Conservation (phyloP, 2,113 vertebrate genomes). For the Alces alces region DNA sequence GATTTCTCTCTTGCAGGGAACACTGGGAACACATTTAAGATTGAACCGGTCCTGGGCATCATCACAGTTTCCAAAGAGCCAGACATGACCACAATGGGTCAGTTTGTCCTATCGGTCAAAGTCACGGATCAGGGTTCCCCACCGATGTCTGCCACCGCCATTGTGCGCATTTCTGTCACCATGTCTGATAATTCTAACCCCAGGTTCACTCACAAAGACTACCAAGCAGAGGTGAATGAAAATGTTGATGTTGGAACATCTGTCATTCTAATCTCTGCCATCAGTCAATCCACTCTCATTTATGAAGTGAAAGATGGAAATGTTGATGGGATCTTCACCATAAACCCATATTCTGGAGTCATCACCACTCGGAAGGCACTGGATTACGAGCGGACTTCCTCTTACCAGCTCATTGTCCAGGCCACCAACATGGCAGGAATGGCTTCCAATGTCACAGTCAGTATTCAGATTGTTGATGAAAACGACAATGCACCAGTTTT, state of each 20-base stretch:
- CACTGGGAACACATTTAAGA: slow-evolving; percentile 91
- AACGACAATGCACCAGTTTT: slow-evolving; percentile 96
- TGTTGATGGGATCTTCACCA: slow-evolving; percentile 83
- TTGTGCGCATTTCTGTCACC: slow-evolving; percentile 91
- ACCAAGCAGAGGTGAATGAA: slow-evolving; percentile 93
- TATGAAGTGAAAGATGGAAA: slow-evolving; percentile 94
- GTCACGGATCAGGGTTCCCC: slow-evolving; percentile 91
- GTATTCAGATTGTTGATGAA: slow-evolving; percentile 91
- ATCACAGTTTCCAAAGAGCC: slow-evolving; percentile 91
- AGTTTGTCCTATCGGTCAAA: slow-evolving; percentile 94
- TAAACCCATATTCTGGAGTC: slow-evolving; percentile 97
- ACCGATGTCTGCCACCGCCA: slow-evolving; percentile 88
- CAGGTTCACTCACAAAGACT: slow-evolving; percentile 92
- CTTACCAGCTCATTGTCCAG: slow-evolving; percentile 88
- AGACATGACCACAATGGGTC: slow-evolving; percentile 89
- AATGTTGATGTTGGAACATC: slow-evolving; percentile 90
- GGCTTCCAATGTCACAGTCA: slow-evolving; percentile 90
- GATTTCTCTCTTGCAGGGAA: slow-evolving; percentile 87
- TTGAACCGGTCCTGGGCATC: slow-evolving; percentile 94
- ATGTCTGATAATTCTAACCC: slow-evolving; percentile 94
- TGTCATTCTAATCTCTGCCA: slow-evolving; percentile 88
- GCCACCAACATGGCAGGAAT: slow-evolving; percentile 97
- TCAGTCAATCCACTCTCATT: slow-evolving; percentile 93
- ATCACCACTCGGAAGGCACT: slow-evolving; percentile 88
- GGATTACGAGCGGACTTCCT: slow-evolving; percentile 88